Evolutionary conservation across 2,888 invertebrate species (phyloP).

Genomic region (Cryptosula pallasiana): DNA sequence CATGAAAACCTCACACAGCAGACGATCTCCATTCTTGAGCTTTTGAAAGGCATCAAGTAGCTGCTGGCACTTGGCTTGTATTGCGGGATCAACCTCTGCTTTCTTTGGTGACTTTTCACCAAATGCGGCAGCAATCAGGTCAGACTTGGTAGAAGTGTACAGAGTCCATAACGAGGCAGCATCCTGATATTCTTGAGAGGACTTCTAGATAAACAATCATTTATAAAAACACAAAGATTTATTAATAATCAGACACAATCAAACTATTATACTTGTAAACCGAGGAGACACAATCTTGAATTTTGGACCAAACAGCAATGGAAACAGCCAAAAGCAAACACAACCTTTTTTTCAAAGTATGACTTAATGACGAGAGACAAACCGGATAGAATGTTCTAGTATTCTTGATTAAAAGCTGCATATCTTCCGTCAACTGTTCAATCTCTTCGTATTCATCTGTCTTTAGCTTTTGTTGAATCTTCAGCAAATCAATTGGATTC

Average conservation of each 20-base stretch:
- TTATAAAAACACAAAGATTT: neutral
- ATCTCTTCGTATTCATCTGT: constrained; percentile 93
- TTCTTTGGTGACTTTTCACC: constrained; percentile 32
- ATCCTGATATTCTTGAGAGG: constrained; percentile 79
- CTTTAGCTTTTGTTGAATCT: constrained; percentile 93
- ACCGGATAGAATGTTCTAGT: constrained; percentile 89
- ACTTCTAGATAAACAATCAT: constrained; percentile 63
- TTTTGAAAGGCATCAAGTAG: constrained; percentile 82
- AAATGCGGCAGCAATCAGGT: constrained; percentile 51
- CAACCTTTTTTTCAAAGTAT: too few species aligned
- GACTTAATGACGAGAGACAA: too few species aligned
- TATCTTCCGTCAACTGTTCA: constrained; percentile 81
- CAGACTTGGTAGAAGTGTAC: constrained; percentile 63
- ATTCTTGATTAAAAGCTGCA: constrained; percentile 86
- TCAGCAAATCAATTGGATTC: constrained; percentile 88
- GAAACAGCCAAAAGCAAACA: too few species aligned
- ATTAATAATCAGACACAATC: too few species aligned
- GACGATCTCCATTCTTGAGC: constrained; percentile 70
- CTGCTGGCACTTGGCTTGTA: constrained; percentile 64
- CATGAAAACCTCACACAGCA: constrained; percentile 80
- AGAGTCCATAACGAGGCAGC: constrained; percentile 82
- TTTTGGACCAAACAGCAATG: too few species aligned
- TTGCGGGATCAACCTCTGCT: neutral
- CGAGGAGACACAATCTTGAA: too few species aligned
- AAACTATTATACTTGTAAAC: too few species aligned